Conservation (phyloP, 1,140 invertebrate species). For the Diachasma alloeum region DNA sequence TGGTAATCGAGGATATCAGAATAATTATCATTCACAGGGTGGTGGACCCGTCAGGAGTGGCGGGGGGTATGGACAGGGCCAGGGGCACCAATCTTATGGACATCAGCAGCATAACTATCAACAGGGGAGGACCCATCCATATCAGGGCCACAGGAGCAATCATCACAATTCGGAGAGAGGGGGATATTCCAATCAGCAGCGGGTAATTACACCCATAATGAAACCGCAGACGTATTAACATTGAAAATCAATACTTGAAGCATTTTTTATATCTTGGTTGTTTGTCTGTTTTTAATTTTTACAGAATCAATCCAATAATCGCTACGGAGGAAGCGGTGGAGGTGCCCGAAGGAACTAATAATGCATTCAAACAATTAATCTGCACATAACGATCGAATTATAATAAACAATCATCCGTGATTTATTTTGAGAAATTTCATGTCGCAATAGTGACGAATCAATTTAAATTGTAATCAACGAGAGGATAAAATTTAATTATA, state of each 20-base stretch:
- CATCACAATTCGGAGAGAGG: constrained; percentile 10
- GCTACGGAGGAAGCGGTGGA: constrained; percentile 25
- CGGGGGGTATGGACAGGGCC: constrained; percentile 26
- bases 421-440: not conserved
- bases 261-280: not conserved
- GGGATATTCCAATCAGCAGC: constrained; percentile 11
- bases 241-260: too few relatives aligned
- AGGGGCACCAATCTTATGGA: constrained; percentile 27
- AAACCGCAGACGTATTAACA: too few relatives aligned
- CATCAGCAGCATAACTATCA: constrained; percentile 33
- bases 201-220: too few relatives aligned
- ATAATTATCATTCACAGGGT: constrained; percentile 21
- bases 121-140: constrained; percentile 11
- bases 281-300: constrained; percentile 18
- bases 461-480: not conserved
- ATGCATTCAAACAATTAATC: not conserved
- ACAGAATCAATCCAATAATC: constrained; percentile 41
- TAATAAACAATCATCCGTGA: not conserved
- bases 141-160: not conserved
- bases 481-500: too few relatives aligned
- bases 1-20: constrained; percentile 25
- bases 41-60: constrained; percentile 20
- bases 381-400: too few relatives aligned
- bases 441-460: not conserved
- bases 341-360: constrained; percentile 30